Evolutionary conservation across 2,797 vertebrate species (phyloP), one percentile per base, ranked within the genome.

Genomic region (Phoxinus dragarum): DNA sequence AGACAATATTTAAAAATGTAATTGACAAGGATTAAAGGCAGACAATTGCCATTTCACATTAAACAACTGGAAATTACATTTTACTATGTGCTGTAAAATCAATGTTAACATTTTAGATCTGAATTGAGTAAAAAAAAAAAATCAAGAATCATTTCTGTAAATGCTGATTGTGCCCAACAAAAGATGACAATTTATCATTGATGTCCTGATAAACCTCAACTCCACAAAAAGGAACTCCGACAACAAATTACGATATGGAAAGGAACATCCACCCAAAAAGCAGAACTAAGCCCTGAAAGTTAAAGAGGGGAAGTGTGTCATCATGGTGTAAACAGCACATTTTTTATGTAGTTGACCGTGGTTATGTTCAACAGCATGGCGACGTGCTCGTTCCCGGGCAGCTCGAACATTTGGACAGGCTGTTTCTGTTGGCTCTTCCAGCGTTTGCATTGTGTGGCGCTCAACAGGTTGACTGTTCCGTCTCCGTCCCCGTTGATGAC

Each of bases 391-490:
- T 96, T 98, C 36, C 95, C 95, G 0, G 95, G 94, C 6, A 99
- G 95, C 89, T 96, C 97, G 1, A 93, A 54, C 36, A 99, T 17
- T 0, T 23, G 82, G 42, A 99, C 97, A 0, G 94, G 89, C 52
- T 98, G 95, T n/a, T 95, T 93, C 80, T 99, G 98, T 88, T 23
- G 90, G 6, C 89, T 90, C 1, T 72, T 84, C 98, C 98, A 99
- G 44, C 93, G 94, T 3, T 84, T 91, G 86, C 98, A 99, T 6
- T 97, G 96, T 82, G 95, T 87, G 82, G 96, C 96, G 84, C 98
- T 99, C 80, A 89, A 88, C 80, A 99, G 84, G 93, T 99, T 99
- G 40, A 99, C 98, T 0, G 98, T 99, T 1, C 98, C 98, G 0
- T 99, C 98, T 0, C 98, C 98, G 0, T 97, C 93, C 0, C 97